Evolutionary conservation across 2,888 invertebrate species (phyloP), one percentile per base, ranked within the genome.

Genomic region (Idaea biselata): DNA sequence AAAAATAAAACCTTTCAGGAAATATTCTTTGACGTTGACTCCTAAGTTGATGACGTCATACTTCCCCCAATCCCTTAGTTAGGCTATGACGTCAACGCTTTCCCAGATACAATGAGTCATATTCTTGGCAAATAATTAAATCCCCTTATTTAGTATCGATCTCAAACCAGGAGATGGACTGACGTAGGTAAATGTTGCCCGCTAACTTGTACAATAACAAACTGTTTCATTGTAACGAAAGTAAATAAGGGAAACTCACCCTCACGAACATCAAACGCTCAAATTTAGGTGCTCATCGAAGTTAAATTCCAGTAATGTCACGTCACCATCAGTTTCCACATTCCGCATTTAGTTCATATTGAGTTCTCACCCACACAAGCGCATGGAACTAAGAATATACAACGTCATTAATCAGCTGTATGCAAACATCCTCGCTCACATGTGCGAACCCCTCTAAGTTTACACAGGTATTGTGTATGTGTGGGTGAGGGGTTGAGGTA

Each of bases 311-410:
- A 67, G 72, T 73, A 76, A 79, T 80, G 82, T 81, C 84, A 80
- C 81, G 83, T 84, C 79, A 79, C 73, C 72, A 69, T 74, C 78
- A 77, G 76, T 81, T 83, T 83, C 83, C 84, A 85, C 79, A 77
- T 83, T 83, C 83, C 84, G 84, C 79, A 77, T 85, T 81, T 83
- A 83, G 78, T 78, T 73, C 74, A 81, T 79, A 82, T 75, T 74
- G 70, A 73, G 69, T 70, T 69, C 68, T 70, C 74, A 73, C 73
- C 71, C 72, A 74, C 73, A 69, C 71, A 71, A 65, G 65, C 67
- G 60, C 67, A 67, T 63, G 66, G 61, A 58, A 63, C 71, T 71
- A 76, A 77, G 74, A 76, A 80, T 78, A 78, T 70, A 74, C 72
- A 73, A 72, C 77, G 75, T 75, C 77, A 81, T 79, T 78, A 80